Evolutionary conservation across 2,113 vertebrate genomes (phyloP).

Genomic region (Taxidea taxus): DNA sequence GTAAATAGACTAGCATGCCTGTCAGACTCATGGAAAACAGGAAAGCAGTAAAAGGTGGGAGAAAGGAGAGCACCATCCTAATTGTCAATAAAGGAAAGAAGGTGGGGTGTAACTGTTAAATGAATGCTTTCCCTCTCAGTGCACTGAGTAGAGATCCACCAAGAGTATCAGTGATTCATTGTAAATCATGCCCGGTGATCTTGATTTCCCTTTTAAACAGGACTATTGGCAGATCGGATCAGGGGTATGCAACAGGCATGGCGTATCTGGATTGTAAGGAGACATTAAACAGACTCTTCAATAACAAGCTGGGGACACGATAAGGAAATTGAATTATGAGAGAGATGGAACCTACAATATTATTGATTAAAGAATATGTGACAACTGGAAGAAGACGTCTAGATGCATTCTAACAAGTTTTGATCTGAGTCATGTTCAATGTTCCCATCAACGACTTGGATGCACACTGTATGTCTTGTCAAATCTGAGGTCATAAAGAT

Average conservation of each 20-base stretch:
- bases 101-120: neutral
- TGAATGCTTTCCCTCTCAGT: neutral
- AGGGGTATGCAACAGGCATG: neutral
- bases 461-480: neutral
- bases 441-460: neutral
- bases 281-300: neutral
- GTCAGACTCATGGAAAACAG: neutral
- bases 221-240: neutral
- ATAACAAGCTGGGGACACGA: neutral
- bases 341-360: neutral
- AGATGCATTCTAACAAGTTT: neutral
- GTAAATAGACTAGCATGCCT: neutral
- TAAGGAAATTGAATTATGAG: neutral
- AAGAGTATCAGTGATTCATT: neutral
- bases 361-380: neutral
- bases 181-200: neutral
- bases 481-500: neutral
- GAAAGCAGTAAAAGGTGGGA: neutral
- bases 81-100: neutral
- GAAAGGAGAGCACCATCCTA: neutral
- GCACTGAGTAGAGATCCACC: neutral
- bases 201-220: neutral
- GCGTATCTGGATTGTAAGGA: neutral
- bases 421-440: neutral
- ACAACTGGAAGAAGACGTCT: neutral